Conservation (phyloP, 2,113 vertebrate genomes). For the Aptenodytes forsteri region DNA sequence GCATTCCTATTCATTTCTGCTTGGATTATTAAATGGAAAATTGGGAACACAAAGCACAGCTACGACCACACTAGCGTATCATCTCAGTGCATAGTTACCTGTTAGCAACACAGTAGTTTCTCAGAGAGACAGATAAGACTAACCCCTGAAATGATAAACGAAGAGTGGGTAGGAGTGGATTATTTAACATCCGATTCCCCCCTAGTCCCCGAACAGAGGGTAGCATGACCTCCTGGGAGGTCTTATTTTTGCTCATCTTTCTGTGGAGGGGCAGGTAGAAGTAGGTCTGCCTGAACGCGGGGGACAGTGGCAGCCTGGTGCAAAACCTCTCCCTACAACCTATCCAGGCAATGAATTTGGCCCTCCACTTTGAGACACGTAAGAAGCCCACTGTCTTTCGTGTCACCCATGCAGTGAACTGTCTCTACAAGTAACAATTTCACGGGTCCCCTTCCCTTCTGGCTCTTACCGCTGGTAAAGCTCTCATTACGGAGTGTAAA, state of each 20-base stretch:
- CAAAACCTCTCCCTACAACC: background rate
- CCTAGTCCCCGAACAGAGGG: background rate
- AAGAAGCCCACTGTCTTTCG: background rate
- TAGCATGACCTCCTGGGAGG: background rate
- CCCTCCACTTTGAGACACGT: background rate
- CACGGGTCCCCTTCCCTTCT: background rate
- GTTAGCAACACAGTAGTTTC: constrained; percentile 11
- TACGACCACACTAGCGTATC: background rate
- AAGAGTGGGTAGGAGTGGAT: background rate
- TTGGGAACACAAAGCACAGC: background rate
- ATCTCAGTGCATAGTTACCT: constrained; percentile 1
- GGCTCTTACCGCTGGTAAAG: background rate
- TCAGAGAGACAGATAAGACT: background rate
- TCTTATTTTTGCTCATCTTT: background rate
- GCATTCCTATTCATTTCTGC: constrained; percentile 3
- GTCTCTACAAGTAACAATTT: background rate
- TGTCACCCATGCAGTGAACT: background rate
- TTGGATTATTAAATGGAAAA: constrained; percentile 11
- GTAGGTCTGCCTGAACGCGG: background rate
- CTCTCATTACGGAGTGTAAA: background rate
- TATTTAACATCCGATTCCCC: background rate
- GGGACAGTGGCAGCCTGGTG: rapidly evolving
- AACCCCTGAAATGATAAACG: background rate
- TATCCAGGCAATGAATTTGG: background rate
- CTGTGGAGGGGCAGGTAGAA: background rate